These are phyloP conservation scores for Plutomurus gul DNA, from an alignment of 1,140 invertebrate species.

Conservation along the genomic window DNA sequence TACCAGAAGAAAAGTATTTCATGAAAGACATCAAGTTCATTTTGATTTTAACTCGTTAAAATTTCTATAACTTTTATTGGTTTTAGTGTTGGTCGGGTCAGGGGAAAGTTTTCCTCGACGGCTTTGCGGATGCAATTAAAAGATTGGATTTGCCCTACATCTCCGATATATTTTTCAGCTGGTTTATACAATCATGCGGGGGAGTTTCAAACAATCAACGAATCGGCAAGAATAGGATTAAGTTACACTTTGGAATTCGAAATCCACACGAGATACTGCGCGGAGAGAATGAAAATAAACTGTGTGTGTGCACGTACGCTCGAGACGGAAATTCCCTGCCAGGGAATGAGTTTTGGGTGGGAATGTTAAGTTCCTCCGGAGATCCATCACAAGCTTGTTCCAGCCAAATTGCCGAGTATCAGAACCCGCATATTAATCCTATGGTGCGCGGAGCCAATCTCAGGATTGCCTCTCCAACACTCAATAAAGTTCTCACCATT, in stretches of 20 bases:
- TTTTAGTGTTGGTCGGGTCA: background rate
- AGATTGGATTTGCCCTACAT: background rate
- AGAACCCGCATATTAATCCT: background rate
- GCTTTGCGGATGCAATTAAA: background rate
- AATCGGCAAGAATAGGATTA: background rate
- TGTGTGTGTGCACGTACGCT: background rate
- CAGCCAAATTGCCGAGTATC: background rate
- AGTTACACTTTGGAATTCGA: background rate
- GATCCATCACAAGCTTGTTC: background rate
- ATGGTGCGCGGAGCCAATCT: background rate
- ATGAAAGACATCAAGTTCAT: slow-evolving; percentile 21
- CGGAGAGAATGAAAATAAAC: background rate
- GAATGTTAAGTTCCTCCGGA: background rate
- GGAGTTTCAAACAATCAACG: background rate
- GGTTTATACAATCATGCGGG: background rate
- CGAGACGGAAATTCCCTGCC: background rate
- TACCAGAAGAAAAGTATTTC: background rate
- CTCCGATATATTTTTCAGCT: background rate
- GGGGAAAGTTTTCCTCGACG: background rate
- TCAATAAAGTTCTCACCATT: background rate
- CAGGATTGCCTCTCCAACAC: background rate
- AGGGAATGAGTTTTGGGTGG: background rate
- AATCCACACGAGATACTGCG: background rate
- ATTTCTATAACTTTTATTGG: too few species aligned
- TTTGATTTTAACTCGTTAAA: too few species aligned